Evolutionary conservation across 2,113 vertebrate species (phyloP).

Genomic region (Terrapene triunguis): DNA sequence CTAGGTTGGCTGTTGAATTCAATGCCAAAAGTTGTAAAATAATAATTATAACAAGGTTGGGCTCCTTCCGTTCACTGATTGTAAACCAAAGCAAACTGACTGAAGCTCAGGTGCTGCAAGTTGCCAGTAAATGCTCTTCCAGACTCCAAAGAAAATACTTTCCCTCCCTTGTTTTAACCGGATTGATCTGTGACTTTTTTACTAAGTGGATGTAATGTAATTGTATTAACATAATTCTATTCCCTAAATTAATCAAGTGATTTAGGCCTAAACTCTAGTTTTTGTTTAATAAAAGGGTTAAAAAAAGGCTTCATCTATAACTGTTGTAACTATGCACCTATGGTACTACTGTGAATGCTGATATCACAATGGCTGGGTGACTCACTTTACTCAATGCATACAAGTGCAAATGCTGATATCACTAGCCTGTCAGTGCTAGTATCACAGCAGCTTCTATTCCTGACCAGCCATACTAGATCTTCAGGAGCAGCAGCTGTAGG

Average conservation of each 20-base stretch:
- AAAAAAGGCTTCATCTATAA: background rate
- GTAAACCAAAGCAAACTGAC: background rate
- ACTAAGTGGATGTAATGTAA: background rate
- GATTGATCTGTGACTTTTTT: background rate
- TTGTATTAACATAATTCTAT: background rate
- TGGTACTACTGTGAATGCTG: background rate
- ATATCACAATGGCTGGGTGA: background rate
- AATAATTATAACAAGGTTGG: background rate
- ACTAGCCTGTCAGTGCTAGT: background rate
- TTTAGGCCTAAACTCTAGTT: background rate
- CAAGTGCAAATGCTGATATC: background rate
- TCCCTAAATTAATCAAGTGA: background rate
- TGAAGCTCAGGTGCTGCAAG: background rate
- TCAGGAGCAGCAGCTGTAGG: background rate
- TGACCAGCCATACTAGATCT: background rate
- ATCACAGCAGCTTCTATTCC: background rate
- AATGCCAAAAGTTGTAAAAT: background rate
- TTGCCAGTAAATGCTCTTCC: background rate
- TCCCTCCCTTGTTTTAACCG: background rate
- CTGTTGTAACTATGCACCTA: background rate
- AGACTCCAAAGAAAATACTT: background rate
- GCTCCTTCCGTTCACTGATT: slow-evolving; percentile 5
- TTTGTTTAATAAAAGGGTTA: background rate
- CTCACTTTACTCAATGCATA: background rate
- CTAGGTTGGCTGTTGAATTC: background rate